phyloP scores from a whole-genome alignment of 2,113 vertebrate genomes.

The Odontesthes bonariensis region DNA sequence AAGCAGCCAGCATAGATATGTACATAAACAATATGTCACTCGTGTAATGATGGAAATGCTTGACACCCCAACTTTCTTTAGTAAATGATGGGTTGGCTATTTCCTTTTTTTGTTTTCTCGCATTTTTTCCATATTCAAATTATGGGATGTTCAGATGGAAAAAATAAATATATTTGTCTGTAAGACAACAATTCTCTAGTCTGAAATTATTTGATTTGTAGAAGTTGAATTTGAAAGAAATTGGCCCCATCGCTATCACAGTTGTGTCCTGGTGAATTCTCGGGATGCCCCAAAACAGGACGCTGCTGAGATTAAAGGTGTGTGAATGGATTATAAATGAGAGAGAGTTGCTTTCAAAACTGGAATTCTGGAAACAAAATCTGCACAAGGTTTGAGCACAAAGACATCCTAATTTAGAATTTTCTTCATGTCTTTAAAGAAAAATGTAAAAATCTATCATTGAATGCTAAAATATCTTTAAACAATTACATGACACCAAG shows the following conservation, averaged over 20 bases:
- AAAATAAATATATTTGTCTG: slow-evolving; percentile 70
- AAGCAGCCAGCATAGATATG: slow-evolving; percentile 59
- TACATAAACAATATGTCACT: slow-evolving; percentile 64
- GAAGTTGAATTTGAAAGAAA: not conserved
- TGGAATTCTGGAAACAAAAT: no score
- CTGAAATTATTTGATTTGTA: slow-evolving; percentile 35
- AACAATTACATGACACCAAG: no score
- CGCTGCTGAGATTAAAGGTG: not conserved
- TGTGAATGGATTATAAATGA: not conserved
- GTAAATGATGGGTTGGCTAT: slow-evolving; percentile 55
- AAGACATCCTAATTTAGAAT: no score
- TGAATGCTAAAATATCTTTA: no score
- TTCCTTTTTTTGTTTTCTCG: slow-evolving; percentile 60
- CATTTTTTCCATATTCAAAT: slow-evolving; percentile 67
- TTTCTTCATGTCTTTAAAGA: no score
- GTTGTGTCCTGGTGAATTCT: not conserved
- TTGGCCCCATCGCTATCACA: not conserved
- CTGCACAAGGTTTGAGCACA: no score
- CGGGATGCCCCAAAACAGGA: not conserved
- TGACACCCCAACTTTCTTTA: slow-evolving; percentile 53
- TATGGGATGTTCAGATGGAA: slow-evolving; percentile 51
- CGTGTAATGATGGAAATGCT: slow-evolving; percentile 62
- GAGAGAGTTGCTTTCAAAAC: no score
- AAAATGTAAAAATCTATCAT: no score
- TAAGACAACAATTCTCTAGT: slow-evolving; percentile 35